Evolutionary conservation across 2,797 vertebrate species (phyloP), one percentile per base, ranked within the genome.

Genomic region (Arctocebus calabarensis): DNA sequence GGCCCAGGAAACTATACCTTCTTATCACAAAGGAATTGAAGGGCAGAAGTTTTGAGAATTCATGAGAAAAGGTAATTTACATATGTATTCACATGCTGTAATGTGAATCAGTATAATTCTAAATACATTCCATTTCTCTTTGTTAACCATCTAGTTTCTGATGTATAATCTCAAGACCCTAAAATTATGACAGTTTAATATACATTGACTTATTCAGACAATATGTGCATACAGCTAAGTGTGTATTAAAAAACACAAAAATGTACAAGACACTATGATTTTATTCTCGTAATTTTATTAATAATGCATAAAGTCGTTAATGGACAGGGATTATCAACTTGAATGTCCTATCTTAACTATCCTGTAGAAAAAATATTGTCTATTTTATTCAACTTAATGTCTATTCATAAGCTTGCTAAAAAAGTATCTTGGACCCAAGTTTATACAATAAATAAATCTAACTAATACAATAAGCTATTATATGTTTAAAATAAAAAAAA

Each of bases 251-350:
- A 96, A 95, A 96, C 57, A 97, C 95, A 97, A 96, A 97, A 92
- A 93, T 94, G 32, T 95, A 97, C 55, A 95, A 94, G 81, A 74
- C 78, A 88, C 78, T 94, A 12, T 91, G 10, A 87, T 93, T 95
- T 97, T 95, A 75, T 92, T 95, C 71, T 93, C 78, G 6, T 71
- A 96, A 92, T 96, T 97, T 97, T 97, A 97, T 97, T 97, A 97
- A 93, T 85, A 97, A 96, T 85, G 68, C 85, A 96, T 62, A 97
- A 96, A 96, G 94, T 74, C 37, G 45, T 90, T 96, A 90, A 92
- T 52, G 83, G 66, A 96, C 90, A 96, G 88, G 86, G 45, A 95
- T 94, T 37, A 88, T 22, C 90, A 96, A 95, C 45, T 82, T 96
- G 84, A 95, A 48, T 93, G 68, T 94, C 61, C 88, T 94, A 94